Percentiles rank a stretch among this genome's conserved stretches.
These are phyloP conservation scores for Helicorthomorpha holstii DNA, from an alignment of 1,140 invertebrate species.

Conservation along the genomic window DNA sequence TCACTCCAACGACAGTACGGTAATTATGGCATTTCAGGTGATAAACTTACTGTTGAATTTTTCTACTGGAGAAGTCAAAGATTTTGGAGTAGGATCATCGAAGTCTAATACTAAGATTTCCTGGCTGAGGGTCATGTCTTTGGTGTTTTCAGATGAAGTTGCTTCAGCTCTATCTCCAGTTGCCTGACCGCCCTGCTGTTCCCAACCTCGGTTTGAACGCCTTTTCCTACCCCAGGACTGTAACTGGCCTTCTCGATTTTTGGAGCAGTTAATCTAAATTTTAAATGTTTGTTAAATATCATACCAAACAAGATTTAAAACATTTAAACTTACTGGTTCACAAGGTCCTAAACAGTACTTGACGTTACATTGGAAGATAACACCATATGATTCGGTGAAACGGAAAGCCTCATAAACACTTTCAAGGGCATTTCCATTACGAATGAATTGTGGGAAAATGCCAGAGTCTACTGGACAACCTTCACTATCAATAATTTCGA, in stretches of 20 bases:
- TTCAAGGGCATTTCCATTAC: constrained; percentile 69
- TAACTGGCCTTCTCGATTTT: constrained; percentile 57
- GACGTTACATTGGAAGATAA: constrained; percentile 93
- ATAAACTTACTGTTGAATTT: too few relatives aligned
- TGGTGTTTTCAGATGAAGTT: constrained; percentile 29
- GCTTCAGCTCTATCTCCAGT: constrained; percentile 4
- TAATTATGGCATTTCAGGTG: too few relatives aligned
- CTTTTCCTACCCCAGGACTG: constrained; percentile 78
- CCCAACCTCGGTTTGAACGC: constrained; percentile 41
- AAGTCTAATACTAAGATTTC: constrained; percentile 83
- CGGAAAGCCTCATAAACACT: constrained; percentile 86
- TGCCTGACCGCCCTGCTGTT: constrained; percentile 28
- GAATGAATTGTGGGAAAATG: constrained; percentile 58
- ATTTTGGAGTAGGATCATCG: constrained; percentile 37
- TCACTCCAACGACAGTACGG: too few relatives aligned
- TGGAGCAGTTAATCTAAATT: constrained; percentile 61
- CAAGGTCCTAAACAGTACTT: constrained; percentile 90
- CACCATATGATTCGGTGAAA: constrained; percentile 88
- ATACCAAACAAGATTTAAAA: too few relatives aligned
- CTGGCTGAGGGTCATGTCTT: constrained; percentile 82
- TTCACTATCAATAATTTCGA: constrained; percentile 89
- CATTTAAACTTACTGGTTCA: constrained; percentile 56
- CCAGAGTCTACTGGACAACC: constrained; percentile 83
- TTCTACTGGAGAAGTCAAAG: constrained; percentile 1
- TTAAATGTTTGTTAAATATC: background rate